Conservation (phyloP, 2,888 invertebrate species). For the Sympetrum striolatum region DNA sequence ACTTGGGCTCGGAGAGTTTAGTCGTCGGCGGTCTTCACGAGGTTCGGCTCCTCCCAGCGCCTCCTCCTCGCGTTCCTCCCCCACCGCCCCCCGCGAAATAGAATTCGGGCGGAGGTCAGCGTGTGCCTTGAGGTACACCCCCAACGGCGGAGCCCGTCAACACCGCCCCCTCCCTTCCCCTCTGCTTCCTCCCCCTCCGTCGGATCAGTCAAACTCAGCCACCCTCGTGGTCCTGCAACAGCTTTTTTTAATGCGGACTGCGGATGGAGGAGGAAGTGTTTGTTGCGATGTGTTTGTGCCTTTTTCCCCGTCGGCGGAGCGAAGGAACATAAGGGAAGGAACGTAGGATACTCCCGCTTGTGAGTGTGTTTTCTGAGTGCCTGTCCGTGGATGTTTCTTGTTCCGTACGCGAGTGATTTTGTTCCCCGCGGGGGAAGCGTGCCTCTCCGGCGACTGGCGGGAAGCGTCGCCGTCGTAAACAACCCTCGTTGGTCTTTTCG, state of each 20-base stretch:
- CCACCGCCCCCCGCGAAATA: not conserved
- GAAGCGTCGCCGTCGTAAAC: not conserved
- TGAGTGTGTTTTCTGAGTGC: not conserved
- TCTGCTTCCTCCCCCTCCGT: not conserved
- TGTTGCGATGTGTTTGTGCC: not conserved
- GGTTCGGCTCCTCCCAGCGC: slow-evolving; percentile 18
- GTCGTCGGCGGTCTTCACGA: slow-evolving; percentile 38
- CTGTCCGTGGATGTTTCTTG: not conserved
- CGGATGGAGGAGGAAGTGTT: not conserved
- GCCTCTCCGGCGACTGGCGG: not conserved
- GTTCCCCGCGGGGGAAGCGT: not conserved
- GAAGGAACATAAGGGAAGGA: not conserved
- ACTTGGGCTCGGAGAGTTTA: slow-evolving; percentile 27
- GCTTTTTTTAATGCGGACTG: not conserved
- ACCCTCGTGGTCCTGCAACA: not conserved
- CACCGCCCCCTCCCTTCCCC: not conserved
- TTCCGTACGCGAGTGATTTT: not conserved
- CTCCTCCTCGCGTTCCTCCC: not conserved
- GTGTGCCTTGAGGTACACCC: not conserved
- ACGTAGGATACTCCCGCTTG: not conserved
- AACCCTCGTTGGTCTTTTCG: not conserved
- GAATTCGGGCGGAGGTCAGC: not conserved
- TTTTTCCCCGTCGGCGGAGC: not conserved
- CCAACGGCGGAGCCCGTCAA: not conserved
- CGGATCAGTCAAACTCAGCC: not conserved